Percentiles rank a stretch among this genome's conserved stretches.
Evolutionary conservation across 2,888 invertebrate genomes (phyloP).

Genomic region (Heliconius erato): DNA sequence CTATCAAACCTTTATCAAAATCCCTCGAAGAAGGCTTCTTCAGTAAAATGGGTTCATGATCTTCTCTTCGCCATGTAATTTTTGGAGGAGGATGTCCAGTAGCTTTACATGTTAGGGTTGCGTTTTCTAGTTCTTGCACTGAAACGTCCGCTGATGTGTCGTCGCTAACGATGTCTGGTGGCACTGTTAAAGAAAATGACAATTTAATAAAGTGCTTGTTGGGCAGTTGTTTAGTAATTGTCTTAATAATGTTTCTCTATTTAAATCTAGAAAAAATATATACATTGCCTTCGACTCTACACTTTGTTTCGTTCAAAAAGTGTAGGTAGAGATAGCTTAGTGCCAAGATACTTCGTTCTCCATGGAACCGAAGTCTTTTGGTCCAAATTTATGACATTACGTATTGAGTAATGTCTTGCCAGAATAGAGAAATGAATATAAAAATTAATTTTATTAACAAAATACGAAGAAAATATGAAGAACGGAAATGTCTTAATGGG

Average conservation of each 20-base stretch:
- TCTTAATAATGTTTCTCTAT: no score
- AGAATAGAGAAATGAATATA: no score
- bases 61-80: conserved; percentile 93
- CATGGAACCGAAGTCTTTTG: no score
- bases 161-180: conserved; percentile 92
- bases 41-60: conserved; percentile 87
- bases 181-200: conserved; percentile 83
- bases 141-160: conserved; percentile 92
- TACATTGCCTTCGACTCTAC: background rate
- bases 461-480: no score
- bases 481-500: no score
- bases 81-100: conserved; percentile 93
- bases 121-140: conserved; percentile 93
- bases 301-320: no score
- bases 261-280: background rate
- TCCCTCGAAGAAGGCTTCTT: conserved; percentile 83
- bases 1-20: conserved; percentile 75
- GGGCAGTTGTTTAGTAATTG: no score
- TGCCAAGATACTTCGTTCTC: no score
- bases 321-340: no score
- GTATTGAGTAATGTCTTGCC: no score
- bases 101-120: conserved; percentile 93
- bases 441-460: no score
- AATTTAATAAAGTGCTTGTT: background rate
- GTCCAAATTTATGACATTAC: no score